Base-by-base conservation (phyloP, 2,888 invertebrate genomes). In the Acanthosepion pharaonis region DNA sequence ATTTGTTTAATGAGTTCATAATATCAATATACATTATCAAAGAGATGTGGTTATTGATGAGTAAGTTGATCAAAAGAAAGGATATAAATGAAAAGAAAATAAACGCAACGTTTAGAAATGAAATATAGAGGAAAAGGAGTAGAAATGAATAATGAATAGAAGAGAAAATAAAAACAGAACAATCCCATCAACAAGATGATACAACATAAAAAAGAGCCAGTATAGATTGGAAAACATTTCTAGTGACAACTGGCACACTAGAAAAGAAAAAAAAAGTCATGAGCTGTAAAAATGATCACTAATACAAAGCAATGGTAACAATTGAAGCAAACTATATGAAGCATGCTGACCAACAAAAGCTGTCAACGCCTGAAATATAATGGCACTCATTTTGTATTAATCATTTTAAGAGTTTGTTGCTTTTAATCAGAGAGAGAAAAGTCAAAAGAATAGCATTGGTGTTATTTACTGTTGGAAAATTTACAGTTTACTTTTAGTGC, bases 151-250 rank as follows among this genome's bases (percentile, higher is more conserved):
- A 59, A 59, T 59, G 23, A 23, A 59, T 20, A 59, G 1, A 59
- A 59, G 59, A 59, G 6, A 59, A 59, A 78, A n/a, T 33, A 33
- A 78, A 78, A 78, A 78, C 78, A 78, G 78, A 78, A 78, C 78
- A 78, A 78, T 78, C 78, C 78, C n/a, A 2, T 78, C 78, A 78
- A 78, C n/a, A 78, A n/a, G 78, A 78, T n/a, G n/a, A 78, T 78
- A 78, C 78, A 78, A 78, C n/a, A 78, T 33, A 78, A n/a, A 78
- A 64, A 78, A 78, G 59, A n/a, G 78, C 78, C n/a, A 78, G n/a
- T 78, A 78, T 6, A 78, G 9, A 78, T 3, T 78, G 28, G 8
- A 78, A 33, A 78, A 33, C n/a, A 78, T 78, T 78, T 33, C 78
- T 78, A 78, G 78, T 78, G 78, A 78, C 15, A n/a, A 78, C 15